These are phyloP conservation scores for Aleadryas rufinucha DNA, from an alignment of 2,113 vertebrate genomes.

Conservation along the genomic window DNA sequence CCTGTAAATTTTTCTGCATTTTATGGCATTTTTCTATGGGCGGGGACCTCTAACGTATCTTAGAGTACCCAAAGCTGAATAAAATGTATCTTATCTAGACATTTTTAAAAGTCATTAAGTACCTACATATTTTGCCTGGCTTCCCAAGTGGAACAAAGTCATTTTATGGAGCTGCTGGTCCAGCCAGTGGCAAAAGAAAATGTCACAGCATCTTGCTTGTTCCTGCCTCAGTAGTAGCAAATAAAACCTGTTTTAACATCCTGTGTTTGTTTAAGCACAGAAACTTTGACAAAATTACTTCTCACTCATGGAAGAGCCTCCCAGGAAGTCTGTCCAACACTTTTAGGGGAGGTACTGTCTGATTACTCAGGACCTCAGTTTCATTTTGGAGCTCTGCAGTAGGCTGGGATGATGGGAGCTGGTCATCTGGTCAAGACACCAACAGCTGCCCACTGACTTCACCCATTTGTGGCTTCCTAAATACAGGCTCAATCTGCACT, in stretches of 20 bases:
- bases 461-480: not conserved
- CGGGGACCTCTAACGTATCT: not conserved
- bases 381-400: not conserved
- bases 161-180: not conserved
- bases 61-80: not conserved
- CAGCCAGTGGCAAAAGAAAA: not conserved
- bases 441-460: not conserved
- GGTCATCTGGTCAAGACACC: not conserved
- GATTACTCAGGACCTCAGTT: not conserved
- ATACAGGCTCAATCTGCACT: not conserved
- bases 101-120: not conserved
- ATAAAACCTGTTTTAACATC: not conserved
- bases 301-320: not conserved
- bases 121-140: not conserved
- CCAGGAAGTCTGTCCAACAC: not conserved
- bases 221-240: not conserved
- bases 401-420: not conserved
- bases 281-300: not conserved
- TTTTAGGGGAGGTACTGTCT: not conserved
- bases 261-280: not conserved
- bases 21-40: not conserved
- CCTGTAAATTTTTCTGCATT: not conserved
- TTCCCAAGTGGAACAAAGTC: not conserved
- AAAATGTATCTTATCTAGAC: not conserved
- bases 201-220: not conserved